phyloP scores from a whole-genome alignment of 2,797 vertebrate species.

The Neosalanx taihuensis region DNA sequence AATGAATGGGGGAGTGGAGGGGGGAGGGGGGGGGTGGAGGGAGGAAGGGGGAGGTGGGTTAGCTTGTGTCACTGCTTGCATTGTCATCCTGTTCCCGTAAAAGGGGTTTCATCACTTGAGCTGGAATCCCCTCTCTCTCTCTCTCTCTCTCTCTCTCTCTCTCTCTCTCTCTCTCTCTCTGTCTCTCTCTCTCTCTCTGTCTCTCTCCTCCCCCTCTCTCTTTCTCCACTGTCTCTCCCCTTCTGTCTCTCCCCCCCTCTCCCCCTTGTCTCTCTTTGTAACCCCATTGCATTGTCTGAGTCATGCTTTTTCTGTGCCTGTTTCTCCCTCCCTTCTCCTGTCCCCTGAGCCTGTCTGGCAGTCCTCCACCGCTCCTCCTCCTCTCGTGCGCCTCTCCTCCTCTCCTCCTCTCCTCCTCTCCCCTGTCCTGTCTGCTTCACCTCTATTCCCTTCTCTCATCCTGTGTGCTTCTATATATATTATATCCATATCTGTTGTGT shows the following conservation, averaged over 20 bases:
- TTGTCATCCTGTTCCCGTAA: constrained; percentile 43
- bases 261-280: constrained; percentile 10
- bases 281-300: constrained; percentile 35
- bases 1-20: constrained; percentile 31
- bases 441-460: background rate
- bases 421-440: constrained; percentile 12
- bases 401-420: background rate
- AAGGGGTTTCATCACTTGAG: constrained; percentile 27
- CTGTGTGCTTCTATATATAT: too few relatives aligned
- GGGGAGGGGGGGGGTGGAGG: background rate
- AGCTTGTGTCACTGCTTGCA: constrained; percentile 29
- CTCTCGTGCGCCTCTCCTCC: too few relatives aligned
- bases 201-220: background rate
- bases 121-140: constrained; percentile 14
- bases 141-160: constrained; percentile 29
- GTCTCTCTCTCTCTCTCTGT: constrained; percentile 16
- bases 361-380: too few relatives aligned
- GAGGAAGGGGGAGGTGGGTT: constrained; percentile 10
- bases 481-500: too few relatives aligned
- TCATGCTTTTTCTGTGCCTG: constrained; percentile 16
- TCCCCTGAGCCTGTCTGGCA: background rate
- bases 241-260: constrained; percentile 27
- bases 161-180: constrained; percentile 8
- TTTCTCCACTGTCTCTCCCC: constrained; percentile 12
- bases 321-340: background rate